Base-by-base conservation (phyloP, 2,888 invertebrate genomes). In the Mesochorus sp. region DNA sequence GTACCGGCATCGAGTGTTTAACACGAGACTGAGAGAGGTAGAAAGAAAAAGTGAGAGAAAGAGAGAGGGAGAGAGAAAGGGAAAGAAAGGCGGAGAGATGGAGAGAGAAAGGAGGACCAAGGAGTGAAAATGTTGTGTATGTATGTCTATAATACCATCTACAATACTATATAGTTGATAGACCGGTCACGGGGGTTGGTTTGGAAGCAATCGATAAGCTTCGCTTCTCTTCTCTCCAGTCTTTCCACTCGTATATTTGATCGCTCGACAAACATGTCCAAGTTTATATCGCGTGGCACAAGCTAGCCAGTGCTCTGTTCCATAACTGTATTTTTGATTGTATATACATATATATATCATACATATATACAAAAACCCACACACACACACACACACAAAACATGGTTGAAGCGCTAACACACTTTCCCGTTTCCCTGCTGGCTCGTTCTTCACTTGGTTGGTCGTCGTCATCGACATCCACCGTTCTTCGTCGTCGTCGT, bases 231-330 rank as follows among this genome's bases (percentile, higher is more conserved):
- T 47, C 59, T 82, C 82, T 84, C 85, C 86, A 88, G 89, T 87
- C 88, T 89, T 89, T 89, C 88, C 88, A 88, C 88, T 90, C 89
- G 88, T 88, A 90, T 89, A 88, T 88, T 89, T 88, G 88, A 90
- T 90, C 89, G 89, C 88, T 90, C 85, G 88, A 85, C 89, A 90
- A 90, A 90, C 89, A 90, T 88, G 88, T 87, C 88, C 85, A 86
- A 90, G 89, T 90, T 88, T 88, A 75, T 71, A 88, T 89, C 86
- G 86, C 85, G 82, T 82, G 85, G 84, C 79, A 78, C 74, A 59
- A 66, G 31, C 49, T 64, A 51, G n/a, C 59, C 57, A 24, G 62
- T 14, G 19, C 44, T 59, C 51, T 70, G 28, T 12, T 53, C 59
- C 37, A 62, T 49, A 37, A 55, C 28, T 44, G 19, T 14, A 12